Evolutionary conservation across 2,113 vertebrate species (phyloP), one percentile per base, ranked within the genome.

Genomic region (Xenopus laevis): DNA sequence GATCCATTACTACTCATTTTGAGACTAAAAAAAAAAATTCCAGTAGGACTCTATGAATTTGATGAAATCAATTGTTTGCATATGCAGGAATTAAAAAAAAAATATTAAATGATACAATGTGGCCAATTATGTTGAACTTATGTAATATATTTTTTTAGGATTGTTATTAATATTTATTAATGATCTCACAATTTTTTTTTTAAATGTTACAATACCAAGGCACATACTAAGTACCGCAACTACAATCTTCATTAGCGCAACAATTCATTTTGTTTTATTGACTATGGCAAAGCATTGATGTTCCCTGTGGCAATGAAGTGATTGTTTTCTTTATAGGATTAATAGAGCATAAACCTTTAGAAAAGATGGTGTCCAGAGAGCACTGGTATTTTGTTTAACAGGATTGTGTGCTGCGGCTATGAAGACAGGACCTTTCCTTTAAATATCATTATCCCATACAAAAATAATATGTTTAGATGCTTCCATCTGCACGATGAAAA

Each of bases 271-370:
- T 11, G 33, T 68, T 68, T 62, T 75, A 75, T 75, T 68, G 72
- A 75, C 65, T 68, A 44, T 68, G 52, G 44, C 65, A 50, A 61
- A 13, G 57, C 72, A 52, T 68, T 52, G 57, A 65, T 53, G 57
- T 61, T 75, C 65, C 65, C 65, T 68, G 65, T 62, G 72, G 72
- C 65, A 68, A 62, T 62, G 59, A 68, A 62, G 59, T 68, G 72
- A 45, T 65, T 52, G 59, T 67, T 57, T 75, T 68, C 65, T 74
- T 57, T 74, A 18, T 74, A 47, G 64, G 55, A 68, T 75, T 75
- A 68, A 75, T 75, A 75, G 72, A 68, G 72, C 72, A 68, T 68
- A 68, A 65, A 75, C 57, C 57, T 58, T 75, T 68, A 45, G 57
- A 68, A 62, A 68, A 60, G 40, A 30, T 66, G 72, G 65, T 75